Evolutionary conservation across 1,140 invertebrate genomes (phyloP).

Genomic region (Brachionus asplanchnoidis): DNA sequence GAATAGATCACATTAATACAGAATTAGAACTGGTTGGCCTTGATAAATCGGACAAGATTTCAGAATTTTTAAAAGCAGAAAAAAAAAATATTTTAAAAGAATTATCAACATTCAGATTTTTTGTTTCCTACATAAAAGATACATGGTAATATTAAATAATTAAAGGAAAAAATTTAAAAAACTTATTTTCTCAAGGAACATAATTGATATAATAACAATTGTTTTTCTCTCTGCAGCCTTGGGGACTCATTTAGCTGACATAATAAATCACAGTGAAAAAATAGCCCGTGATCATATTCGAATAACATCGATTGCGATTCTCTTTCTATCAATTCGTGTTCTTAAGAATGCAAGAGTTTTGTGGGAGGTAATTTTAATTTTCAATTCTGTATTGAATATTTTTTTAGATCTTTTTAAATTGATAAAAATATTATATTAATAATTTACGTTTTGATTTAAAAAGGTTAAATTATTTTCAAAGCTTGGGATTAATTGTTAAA

Average conservation of each 20-base stretch:
- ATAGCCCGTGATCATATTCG: slow-evolving; percentile 19
- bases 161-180: not conserved
- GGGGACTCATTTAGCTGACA: not conserved
- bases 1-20: not conserved
- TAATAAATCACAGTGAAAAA: slow-evolving; percentile 5
- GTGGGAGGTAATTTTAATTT: not conserved
- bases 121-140: not conserved
- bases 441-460: too few species aligned
- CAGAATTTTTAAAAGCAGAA: not conserved
- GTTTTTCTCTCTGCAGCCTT: not conserved
- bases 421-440: too few species aligned
- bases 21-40: not conserved
- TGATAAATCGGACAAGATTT: not conserved
- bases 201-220: not conserved
- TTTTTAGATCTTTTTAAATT: too few species aligned
- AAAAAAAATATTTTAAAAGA: not conserved
- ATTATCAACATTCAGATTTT: not conserved
- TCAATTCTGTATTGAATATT: too few species aligned
- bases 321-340: not conserved
- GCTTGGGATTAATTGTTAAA: too few species aligned
- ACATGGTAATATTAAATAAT: not conserved
- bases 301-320: not conserved
- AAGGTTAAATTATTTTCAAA: too few species aligned
- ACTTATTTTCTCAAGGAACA: not conserved
- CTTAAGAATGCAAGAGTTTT: not conserved